Conservation (phyloP, 2,113 vertebrate genomes). For the Micromys minutus region DNA sequence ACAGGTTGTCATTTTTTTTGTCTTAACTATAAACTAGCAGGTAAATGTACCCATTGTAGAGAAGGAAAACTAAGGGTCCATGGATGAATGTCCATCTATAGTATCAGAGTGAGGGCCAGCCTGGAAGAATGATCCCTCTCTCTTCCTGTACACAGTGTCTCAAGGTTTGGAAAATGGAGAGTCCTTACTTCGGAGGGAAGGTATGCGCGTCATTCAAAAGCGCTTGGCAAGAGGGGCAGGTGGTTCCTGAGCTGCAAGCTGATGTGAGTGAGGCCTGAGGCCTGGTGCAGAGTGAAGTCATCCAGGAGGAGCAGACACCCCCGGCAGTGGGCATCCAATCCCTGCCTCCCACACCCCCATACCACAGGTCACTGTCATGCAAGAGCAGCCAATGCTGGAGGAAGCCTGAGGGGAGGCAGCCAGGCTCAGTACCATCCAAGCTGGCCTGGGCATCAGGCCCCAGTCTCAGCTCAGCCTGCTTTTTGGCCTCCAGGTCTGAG, state of each 20-base stretch:
- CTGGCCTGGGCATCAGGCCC: background rate
- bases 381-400: too few relatives aligned
- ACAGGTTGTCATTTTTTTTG: background rate
- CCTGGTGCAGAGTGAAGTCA: background rate
- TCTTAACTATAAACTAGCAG: background rate
- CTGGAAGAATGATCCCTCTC: background rate
- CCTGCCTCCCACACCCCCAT: background rate
- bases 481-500: background rate
- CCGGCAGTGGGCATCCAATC: background rate
- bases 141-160: background rate
- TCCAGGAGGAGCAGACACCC: background rate
- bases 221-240: background rate
- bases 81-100: background rate
- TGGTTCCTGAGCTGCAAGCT: background rate
- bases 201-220: too few relatives aligned
- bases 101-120: background rate
- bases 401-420: background rate
- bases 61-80: constrained; percentile 25
- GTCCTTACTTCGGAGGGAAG: background rate
- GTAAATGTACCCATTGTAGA: background rate
- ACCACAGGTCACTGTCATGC: background rate
- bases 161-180: background rate
- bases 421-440: background rate
- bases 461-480: background rate
- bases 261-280: too few relatives aligned